Conservation (phyloP, 2,113 vertebrate genomes). For the Oreochromis spilurus region DNA sequence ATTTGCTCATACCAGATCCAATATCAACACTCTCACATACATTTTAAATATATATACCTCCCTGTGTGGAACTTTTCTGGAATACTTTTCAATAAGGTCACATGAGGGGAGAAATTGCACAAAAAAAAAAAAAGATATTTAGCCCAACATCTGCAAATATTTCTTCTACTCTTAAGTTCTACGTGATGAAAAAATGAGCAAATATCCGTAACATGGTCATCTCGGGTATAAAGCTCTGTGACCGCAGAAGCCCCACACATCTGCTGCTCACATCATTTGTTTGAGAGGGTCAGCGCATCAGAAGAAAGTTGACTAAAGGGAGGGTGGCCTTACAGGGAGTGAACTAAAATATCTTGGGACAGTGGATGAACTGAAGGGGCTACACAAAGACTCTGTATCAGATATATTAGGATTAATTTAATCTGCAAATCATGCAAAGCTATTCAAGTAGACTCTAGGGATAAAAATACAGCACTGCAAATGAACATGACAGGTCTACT, state of each 20-base stretch:
- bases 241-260: neutral
- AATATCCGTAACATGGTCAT: neutral
- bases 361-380: neutral
- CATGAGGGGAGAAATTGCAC: neutral
- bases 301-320: neutral
- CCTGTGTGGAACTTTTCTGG: neutral
- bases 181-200: fast-evolving
- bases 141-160: neutral
- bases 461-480: neutral
- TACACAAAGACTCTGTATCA: neutral
- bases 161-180: neutral
- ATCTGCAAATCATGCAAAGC: neutral
- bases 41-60: neutral
- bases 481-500: neutral
- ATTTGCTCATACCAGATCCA: neutral
- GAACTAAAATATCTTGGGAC: neutral
- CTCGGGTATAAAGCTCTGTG: neutral
- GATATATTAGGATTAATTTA: neutral
- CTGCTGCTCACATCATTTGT: neutral
- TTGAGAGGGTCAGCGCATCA: fast-evolving
- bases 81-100: neutral
- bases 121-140: neutral
- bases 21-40: neutral
- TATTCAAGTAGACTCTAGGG: neutral
- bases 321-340: too few species aligned